A percentile compares a stretch with the other conserved stretches of the same genome.
Conservation (phyloP, 2,797 vertebrate genomes). For the Artibeus jamaicensis region DNA sequence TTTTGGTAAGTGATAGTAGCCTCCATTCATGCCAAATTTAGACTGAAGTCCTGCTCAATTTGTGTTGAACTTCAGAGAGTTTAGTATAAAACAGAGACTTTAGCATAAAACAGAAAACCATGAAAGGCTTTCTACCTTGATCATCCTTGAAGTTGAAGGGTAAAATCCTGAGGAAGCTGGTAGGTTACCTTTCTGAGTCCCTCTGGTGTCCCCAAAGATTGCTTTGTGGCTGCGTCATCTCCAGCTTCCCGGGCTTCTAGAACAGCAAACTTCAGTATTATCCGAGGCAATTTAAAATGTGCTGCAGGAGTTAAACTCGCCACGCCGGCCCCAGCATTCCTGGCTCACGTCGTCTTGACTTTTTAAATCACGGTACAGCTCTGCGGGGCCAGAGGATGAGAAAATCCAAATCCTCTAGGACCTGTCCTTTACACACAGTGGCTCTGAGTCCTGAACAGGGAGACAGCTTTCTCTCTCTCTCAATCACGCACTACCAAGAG, state of each 20-base stretch:
- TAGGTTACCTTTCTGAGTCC: not conserved
- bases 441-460: not conserved
- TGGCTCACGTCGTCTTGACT: slow-evolving; percentile 44
- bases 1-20: not conserved
- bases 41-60: not conserved
- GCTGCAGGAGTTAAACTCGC: slow-evolving; percentile 36
- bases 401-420: not conserved
- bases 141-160: not conserved
- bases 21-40: not conserved
- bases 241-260: slow-evolving; percentile 33
- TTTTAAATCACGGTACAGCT: slow-evolving; percentile 56
- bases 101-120: not conserved
- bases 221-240: not conserved
- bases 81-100: not conserved
- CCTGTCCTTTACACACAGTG: not conserved
- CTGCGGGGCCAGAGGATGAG: not conserved
- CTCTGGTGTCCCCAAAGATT: not conserved
- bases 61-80: not conserved
- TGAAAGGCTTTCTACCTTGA: not conserved
- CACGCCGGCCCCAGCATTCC: not conserved
- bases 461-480: not conserved
- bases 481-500: not conserved
- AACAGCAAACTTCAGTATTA: slow-evolving; percentile 52
- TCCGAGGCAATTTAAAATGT: slow-evolving; percentile 43
- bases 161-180: not conserved